Conservation (phyloP, 2,797 vertebrate species). For the Megalops cyprinoides region DNA sequence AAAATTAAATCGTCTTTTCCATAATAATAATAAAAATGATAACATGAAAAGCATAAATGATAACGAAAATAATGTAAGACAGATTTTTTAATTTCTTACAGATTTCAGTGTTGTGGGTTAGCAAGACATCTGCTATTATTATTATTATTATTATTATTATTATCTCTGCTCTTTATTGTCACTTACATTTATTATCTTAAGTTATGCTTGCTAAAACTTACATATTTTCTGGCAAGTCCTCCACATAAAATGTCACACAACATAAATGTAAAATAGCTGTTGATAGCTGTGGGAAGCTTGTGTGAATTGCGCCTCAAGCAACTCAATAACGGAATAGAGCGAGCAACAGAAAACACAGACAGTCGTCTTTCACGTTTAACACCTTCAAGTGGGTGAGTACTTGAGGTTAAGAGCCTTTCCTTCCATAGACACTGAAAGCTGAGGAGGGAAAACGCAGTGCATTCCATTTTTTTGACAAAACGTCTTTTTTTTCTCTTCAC, state of each 20-base stretch:
- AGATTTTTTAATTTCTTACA: background rate
- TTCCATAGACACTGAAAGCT: constrained; percentile 25
- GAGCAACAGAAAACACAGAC: background rate
- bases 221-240: constrained; percentile 6
- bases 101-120: constrained; percentile 6
- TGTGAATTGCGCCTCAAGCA: constrained; percentile 23
- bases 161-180: background rate
- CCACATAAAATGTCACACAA: constrained; percentile 20
- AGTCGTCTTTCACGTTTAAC: constrained; percentile 43
- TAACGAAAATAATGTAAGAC: constrained; percentile 1
- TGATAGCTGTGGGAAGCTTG: constrained; percentile 22
- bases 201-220: background rate
- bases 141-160: constrained; percentile 7
- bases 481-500: background rate
- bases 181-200: background rate
- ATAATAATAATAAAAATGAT: constrained; percentile 20
- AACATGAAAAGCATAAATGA: constrained; percentile 5
- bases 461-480: background rate
- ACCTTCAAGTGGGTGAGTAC: constrained; percentile 43
- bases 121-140: background rate
- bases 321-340: constrained; percentile 9
- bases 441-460: background rate
- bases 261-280: background rate
- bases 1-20: constrained; percentile 26
- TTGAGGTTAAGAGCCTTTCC: constrained; percentile 40